Conservation (phyloP, 2,888 invertebrate species). For the Lasioglossum morio region DNA sequence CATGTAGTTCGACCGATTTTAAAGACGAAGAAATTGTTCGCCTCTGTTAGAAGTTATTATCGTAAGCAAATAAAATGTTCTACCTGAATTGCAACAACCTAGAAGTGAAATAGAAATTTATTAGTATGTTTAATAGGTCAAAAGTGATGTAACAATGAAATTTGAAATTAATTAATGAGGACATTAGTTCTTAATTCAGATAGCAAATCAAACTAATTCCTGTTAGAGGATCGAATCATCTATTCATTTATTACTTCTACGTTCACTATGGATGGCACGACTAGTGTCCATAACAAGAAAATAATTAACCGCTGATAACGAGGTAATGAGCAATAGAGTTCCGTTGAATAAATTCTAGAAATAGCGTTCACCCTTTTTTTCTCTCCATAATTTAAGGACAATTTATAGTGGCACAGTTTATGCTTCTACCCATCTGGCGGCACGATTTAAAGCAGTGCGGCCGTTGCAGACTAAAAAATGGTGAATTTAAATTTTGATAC, state of each 20-base stretch:
- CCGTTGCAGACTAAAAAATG: conserved; percentile 8
- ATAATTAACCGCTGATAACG: conserved; percentile 6
- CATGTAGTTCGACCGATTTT: too few relatives aligned
- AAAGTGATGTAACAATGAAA: too few relatives aligned
- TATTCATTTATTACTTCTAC: neutral
- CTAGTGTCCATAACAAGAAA: neutral
- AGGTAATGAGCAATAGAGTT: conserved; percentile 12
- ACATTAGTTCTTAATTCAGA: too few relatives aligned
- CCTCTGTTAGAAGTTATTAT: too few relatives aligned
- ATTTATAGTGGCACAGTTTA: conserved; percentile 36
- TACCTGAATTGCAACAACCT: too few relatives aligned
- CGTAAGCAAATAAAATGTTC: too few relatives aligned
- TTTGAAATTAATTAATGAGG: too few relatives aligned
- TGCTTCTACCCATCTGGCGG: conserved; percentile 45
- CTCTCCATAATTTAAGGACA: conserved; percentile 29
- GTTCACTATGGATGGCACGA: neutral
- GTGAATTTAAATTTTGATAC: conserved; percentile 22
- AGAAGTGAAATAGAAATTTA: too few relatives aligned
- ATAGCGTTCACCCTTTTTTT: conserved; percentile 13
- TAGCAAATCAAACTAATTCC: neutral
- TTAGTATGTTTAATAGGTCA: too few relatives aligned
- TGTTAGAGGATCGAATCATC: neutral
- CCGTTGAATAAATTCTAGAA: conserved; percentile 29
- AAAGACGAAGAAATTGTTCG: too few relatives aligned
- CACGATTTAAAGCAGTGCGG: conserved; percentile 35